A percentile compares a stretch with the other conserved stretches of the same genome.
Conservation (phyloP, 2,797 vertebrate species). For the Columba guinea region DNA sequence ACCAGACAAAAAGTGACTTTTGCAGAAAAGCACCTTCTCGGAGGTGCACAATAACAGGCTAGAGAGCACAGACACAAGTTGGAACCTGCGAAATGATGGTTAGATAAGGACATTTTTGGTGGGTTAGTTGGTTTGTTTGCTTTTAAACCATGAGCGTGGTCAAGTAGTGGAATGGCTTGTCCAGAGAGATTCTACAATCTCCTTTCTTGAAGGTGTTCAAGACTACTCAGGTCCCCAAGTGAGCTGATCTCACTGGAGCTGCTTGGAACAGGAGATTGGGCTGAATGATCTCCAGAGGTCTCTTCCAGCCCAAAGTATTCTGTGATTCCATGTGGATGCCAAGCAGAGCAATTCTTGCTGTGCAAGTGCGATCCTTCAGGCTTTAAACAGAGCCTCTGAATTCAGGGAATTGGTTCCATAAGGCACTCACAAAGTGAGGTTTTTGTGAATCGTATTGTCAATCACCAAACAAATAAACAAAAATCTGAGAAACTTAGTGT, state of each 20-base stretch:
- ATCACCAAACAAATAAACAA: not conserved
- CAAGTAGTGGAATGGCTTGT: not conserved
- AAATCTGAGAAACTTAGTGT: not conserved
- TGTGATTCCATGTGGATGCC: not conserved
- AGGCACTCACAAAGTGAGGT: not conserved
- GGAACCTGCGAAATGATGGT: not conserved
- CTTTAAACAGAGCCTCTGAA: not conserved
- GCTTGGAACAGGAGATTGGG: not conserved
- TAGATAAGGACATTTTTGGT: not conserved
- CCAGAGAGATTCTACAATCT: not conserved
- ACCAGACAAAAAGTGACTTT: not conserved
- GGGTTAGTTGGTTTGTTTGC: not conserved
- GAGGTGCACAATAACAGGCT: not conserved
- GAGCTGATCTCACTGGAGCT: not conserved
- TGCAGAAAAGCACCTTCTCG: not conserved
- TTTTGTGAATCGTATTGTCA: not conserved
- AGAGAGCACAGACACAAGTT: not conserved
- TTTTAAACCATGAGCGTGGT: not conserved
- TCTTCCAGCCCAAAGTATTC: not conserved
- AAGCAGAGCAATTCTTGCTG: not conserved
- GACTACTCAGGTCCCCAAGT: not conserved
- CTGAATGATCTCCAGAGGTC: not conserved
- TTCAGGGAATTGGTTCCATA: not conserved
- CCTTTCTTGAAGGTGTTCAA: not conserved
- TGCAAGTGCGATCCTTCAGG: not conserved